phyloP scores from a whole-genome alignment of 2,888 invertebrate genomes.

The Noctua fimbriata region DNA sequence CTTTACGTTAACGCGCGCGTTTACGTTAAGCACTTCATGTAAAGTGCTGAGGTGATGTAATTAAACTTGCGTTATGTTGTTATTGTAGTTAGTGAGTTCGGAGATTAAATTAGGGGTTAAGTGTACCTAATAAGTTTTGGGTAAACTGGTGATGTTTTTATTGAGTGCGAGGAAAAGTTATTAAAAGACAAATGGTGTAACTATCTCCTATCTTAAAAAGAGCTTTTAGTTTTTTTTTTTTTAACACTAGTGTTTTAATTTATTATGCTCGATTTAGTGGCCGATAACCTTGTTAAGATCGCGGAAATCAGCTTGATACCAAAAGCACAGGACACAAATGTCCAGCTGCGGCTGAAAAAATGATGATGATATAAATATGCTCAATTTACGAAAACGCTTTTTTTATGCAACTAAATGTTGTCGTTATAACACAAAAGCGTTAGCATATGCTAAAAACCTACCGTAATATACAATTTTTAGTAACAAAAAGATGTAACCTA shows the following conservation, averaged over 20 bases:
- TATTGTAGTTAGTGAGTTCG: constrained; percentile 36
- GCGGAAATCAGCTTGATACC: background rate
- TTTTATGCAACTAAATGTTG: background rate
- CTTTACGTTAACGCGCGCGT: constrained; percentile 53
- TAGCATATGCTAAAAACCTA: too few relatives aligned
- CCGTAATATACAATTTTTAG: background rate
- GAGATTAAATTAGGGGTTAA: constrained; percentile 28
- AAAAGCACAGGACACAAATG: background rate
- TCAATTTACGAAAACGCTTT: background rate
- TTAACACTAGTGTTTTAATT: background rate
- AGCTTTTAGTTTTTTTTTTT: background rate
- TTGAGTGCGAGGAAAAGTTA: background rate
- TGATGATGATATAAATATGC: too few relatives aligned
- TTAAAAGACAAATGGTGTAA: background rate
- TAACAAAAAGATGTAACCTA: background rate
- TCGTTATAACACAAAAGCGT: background rate
- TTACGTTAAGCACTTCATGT: constrained; percentile 55
- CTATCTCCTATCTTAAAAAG: background rate
- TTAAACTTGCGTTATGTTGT: constrained; percentile 59
- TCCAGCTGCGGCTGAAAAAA: background rate
- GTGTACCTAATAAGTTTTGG: background rate
- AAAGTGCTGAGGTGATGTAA: constrained; percentile 47
- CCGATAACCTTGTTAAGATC: background rate
- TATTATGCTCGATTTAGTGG: background rate
- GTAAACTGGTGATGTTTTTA: background rate